Conservation (phyloP, 2,797 vertebrate genomes). For the Nyctalus aviator region DNA sequence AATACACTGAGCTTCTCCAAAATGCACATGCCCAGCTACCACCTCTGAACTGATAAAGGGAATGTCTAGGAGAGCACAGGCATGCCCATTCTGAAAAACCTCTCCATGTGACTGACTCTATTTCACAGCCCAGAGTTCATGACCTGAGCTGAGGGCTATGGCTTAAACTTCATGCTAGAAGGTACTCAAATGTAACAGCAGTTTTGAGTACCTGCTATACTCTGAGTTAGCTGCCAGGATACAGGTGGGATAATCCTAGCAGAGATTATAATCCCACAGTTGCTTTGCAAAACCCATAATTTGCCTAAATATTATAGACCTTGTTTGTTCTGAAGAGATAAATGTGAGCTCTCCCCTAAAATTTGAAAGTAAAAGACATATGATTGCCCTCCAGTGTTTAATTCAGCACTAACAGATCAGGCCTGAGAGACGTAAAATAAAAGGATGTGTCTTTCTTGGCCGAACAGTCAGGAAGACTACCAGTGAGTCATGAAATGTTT, state of each 20-base stretch:
- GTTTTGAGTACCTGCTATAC: not conserved
- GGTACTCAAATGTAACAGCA: not conserved
- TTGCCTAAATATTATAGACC: not conserved
- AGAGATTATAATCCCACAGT: not conserved
- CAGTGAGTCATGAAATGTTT: not conserved
- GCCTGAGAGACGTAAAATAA: not conserved
- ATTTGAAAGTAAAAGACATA: not conserved
- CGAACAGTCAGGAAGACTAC: not conserved
- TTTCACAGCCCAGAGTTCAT: not conserved
- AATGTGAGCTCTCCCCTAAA: not conserved
- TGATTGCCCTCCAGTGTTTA: not conserved
- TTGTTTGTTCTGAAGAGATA: not conserved
- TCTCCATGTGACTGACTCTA: rapidly evolving
- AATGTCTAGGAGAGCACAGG: not conserved
- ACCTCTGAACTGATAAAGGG: not conserved
- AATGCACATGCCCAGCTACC: not conserved
- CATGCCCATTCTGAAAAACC: not conserved
- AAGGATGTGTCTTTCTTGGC: not conserved
- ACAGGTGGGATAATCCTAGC: not conserved
- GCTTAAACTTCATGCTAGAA: not conserved
- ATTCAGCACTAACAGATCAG: not conserved
- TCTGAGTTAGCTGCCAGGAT: not conserved
- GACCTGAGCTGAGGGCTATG: not conserved
- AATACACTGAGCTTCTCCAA: not conserved
- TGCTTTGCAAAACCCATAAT: not conserved